Evolutionary conservation across 1,140 invertebrate genomes (phyloP), one percentile per base, ranked within the genome.

Genomic region (Physella acuta): DNA sequence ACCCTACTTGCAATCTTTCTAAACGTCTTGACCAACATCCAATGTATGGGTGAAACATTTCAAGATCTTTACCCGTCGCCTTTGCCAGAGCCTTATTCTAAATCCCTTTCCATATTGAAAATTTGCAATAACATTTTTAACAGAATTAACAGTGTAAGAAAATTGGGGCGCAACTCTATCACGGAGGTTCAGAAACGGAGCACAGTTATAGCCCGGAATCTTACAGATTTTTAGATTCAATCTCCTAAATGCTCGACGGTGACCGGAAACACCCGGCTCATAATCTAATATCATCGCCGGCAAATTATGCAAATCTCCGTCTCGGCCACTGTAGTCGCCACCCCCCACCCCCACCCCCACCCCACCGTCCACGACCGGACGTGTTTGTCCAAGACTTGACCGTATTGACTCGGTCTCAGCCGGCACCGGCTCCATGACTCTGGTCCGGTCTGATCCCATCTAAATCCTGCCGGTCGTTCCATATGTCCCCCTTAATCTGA

Each of bases 251-350:
- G 59, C 24, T 34, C 20, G 5, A 20, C 17, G 1, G 28, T 61
- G 24, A 33, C n/a, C 20, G 14, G 1, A 24, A 33, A 20, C n/a
- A 2, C 39, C 11, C 59, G 1, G 2, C 24, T 24, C 2, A 36
- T 61, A 61, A 61, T 61, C 24, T 61, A 61, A 61, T 61, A 61
- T 61, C 2, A 44, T 20, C 59, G 2, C 59, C 5, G 36, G n/a
- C 36, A 16, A 61, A 61, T 44, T 61, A 61, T 61, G 3, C 59
- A 44, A 61, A 61, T 39, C 59, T 34, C n/a, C n/a, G n/a, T n/a
- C n/a, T n/a, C n/a, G n/a, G n/a, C n/a, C n/a, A n/a, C n/a, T 24
- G 17, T 36, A 61, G 5, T 24, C 17, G 59, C 8, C 59, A 3
- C 3, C 37, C 24, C 5, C n/a, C 5, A 37, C 39, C 28, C 36